Evolutionary conservation across 2,113 vertebrate genomes (phyloP).

Genomic region (Platichthys flesus): DNA sequence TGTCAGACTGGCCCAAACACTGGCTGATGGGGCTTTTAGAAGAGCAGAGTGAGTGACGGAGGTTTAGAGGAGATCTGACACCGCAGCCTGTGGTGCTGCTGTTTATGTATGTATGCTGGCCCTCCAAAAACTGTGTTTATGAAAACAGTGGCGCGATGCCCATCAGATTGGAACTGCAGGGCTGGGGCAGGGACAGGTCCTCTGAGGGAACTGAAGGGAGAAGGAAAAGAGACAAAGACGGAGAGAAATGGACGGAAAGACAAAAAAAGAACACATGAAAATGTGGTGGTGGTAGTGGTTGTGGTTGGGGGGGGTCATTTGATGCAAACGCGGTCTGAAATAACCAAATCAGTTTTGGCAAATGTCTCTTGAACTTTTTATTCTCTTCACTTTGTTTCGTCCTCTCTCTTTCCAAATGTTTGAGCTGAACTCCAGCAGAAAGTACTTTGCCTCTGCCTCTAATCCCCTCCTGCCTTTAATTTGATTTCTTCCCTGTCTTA

Average conservation of each 20-base stretch:
- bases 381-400: constrained; percentile 38
- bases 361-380: constrained; percentile 18
- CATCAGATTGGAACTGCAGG: constrained; percentile 73
- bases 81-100: constrained; percentile 73
- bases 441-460: constrained; percentile 58
- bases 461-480: constrained; percentile 73
- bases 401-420: constrained; percentile 40
- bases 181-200: constrained; percentile 59
- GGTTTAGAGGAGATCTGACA: constrained; percentile 77
- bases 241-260: constrained; percentile 12
- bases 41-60: constrained; percentile 76
- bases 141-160: constrained; percentile 79
- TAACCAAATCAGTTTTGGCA: constrained; percentile 27
- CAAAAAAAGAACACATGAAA: constrained; percentile 40
- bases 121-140: constrained; percentile 78
- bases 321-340: constrained; percentile 48
- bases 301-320: constrained; percentile 7
- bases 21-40: constrained; percentile 75
- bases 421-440: constrained; percentile 47
- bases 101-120: constrained; percentile 76
- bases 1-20: constrained; percentile 74
- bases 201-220: constrained; percentile 46
- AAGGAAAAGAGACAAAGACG: constrained; percentile 37
- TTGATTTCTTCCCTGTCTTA: constrained; percentile 71
- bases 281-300: neutral